Evolutionary conservation across 2,797 vertebrate genomes (phyloP).

Genomic region (Synaphobranchus kaupii): DNA sequence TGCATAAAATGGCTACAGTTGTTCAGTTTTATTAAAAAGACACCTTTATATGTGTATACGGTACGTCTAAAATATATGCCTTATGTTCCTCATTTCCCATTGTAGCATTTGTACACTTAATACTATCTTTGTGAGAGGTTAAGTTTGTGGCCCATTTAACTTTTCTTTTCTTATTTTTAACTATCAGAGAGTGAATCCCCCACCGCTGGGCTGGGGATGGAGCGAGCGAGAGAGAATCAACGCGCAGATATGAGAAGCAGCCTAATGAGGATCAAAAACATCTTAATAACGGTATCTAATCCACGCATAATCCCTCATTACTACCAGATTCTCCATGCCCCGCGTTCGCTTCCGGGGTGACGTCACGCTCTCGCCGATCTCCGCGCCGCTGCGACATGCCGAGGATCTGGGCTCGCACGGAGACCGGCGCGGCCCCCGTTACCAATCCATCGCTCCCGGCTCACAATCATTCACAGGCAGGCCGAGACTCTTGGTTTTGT

Average conservation of each 20-base stretch:
- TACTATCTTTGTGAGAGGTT: background rate
- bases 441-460: background rate
- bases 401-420: background rate
- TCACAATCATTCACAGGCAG: background rate
- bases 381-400: background rate
- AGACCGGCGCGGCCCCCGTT: background rate
- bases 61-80: background rate
- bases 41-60: background rate
- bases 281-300: conserved; percentile 32
- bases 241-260: background rate
- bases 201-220: background rate
- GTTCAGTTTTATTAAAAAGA: too few species aligned
- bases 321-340: background rate
- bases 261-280: conserved; percentile 31
- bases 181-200: background rate
- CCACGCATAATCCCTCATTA: conserved; percentile 21
- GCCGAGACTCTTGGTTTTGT: background rate
- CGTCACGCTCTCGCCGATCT: background rate
- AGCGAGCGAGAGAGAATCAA: background rate
- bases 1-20: background rate
- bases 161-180: background rate
- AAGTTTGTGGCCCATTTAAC: background rate
- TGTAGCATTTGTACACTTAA: background rate
- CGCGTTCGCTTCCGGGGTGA: background rate
- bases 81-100: background rate